Conservation (phyloP, 2,888 invertebrate genomes). For the Branchipolynoe longqiensis region DNA sequence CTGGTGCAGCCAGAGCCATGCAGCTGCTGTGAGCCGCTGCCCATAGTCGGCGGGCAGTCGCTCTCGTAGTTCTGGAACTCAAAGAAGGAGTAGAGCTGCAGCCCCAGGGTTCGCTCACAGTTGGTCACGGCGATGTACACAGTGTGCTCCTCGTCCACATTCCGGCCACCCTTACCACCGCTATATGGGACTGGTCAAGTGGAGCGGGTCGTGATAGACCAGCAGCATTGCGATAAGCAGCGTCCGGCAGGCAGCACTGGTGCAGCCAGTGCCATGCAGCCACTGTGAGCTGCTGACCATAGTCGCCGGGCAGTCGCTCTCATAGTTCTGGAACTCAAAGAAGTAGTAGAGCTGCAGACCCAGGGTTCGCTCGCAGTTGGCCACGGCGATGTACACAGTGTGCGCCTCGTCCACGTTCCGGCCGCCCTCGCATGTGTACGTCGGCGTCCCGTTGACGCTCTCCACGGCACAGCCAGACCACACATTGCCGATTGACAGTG, state of each 20-base stretch:
- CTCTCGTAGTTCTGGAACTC: constrained; percentile 50
- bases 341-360: constrained; percentile 53
- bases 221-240: too few species aligned
- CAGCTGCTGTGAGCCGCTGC: neutral
- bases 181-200: too few species aligned
- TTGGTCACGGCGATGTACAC: constrained; percentile 39
- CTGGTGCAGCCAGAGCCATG: neutral
- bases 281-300: neutral
- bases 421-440: constrained; percentile 55
- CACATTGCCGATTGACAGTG: constrained; percentile 48
- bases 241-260: too few species aligned
- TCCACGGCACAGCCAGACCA: constrained; percentile 58
- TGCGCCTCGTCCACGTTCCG: constrained; percentile 39
- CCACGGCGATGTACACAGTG: constrained; percentile 47
- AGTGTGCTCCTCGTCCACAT: constrained; percentile 17
- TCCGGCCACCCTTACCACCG: constrained; percentile 46
- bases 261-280: neutral
- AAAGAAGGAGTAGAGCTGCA: constrained; percentile 37
- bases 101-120: constrained; percentile 9
- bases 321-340: constrained; percentile 57
- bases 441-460: constrained; percentile 49
- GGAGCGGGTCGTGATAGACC: too few species aligned
- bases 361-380: constrained; percentile 33
- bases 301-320: constrained; percentile 23
- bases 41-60: constrained; percentile 23